These are phyloP conservation scores for Urechis unicinctus DNA, from an alignment of 2,888 invertebrate species.

Conservation along the genomic window DNA sequence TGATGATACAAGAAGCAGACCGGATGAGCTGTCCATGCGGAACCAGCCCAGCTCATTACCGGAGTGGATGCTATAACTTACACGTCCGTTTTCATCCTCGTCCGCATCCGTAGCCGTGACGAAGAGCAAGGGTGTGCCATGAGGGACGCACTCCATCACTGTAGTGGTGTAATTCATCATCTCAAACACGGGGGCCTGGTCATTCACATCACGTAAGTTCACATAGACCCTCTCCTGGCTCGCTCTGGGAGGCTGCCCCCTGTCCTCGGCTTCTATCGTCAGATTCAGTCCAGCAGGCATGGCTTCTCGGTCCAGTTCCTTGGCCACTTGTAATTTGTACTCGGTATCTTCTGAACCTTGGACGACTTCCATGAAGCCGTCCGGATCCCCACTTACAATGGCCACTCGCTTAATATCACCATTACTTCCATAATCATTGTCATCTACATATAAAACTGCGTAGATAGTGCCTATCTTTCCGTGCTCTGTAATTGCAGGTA, in stretches of 20 bases:
- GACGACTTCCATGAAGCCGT: conserved; percentile 74
- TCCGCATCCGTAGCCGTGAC: conserved; percentile 82
- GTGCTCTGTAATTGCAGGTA: conserved; percentile 72
- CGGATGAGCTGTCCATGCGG: conserved; percentile 77
- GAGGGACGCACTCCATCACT: conserved; percentile 80
- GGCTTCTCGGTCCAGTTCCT: conserved; percentile 69
- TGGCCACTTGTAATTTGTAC: conserved; percentile 69
- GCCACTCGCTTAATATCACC: conserved; percentile 62
- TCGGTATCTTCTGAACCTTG: conserved; percentile 18
- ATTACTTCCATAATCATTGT: conserved; percentile 76
- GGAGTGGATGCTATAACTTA: conserved; percentile 68
- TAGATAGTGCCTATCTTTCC: conserved; percentile 70
- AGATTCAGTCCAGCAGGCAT: conserved; percentile 79
- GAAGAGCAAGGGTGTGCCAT: conserved; percentile 79
- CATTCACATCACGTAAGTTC: conserved; percentile 72
- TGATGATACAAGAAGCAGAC: conserved; percentile 79
- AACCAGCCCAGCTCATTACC: conserved; percentile 88
- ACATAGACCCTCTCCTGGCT: conserved; percentile 63
- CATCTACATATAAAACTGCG: conserved; percentile 79
- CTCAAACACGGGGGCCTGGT: conserved; percentile 71
- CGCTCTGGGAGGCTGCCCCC: conserved; percentile 56
- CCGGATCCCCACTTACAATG: conserved; percentile 83
- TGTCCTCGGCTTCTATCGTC: conserved; percentile 77
- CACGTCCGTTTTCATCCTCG: conserved; percentile 74
- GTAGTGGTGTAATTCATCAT: conserved; percentile 75